Base-by-base conservation (phyloP, 2,113 vertebrate genomes). In the Austrofundulus limnaeus region DNA sequence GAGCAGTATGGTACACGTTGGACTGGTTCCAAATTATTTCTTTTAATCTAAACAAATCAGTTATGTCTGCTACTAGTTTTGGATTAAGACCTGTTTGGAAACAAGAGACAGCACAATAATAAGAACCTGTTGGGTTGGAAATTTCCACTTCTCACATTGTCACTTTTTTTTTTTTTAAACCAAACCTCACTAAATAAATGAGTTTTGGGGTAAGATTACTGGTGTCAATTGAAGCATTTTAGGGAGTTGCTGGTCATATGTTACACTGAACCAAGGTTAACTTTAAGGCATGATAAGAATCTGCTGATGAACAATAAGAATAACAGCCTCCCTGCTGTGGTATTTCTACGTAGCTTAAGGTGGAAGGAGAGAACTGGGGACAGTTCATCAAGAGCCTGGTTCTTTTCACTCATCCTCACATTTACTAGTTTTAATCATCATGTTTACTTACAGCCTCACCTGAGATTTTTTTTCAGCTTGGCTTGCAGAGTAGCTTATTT, bases 401-500 rank as follows among this genome's bases (percentile, higher is more conserved):
- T 77, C 75, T 78, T 66, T 74, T 90, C 88, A 85, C 83, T 85
- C 82, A 57, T 81, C 66, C 50, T 72, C 46, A 68, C 11, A 41
- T 61, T 52, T 53, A 39, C 54, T 23, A 68, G 42, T 42, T 63
- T 66, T 54, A 78, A 83, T 86, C 77, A 67, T 78, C 66, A 71
- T 54, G 63, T 61, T 67, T 64, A 77, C 71, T 62, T 61, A 77
- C 70, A 59, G 79, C 72, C 80, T 75, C 84, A 90, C 87, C 86
- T 85, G 85, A 89, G 86, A 89, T 90, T 90, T 85, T 89, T n/a
- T 88, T 85, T 87, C 81, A 68, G 13, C 53, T 71, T 68, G 45
- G 50, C 61, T 72, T 61, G 55, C 66, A 63, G 61, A 60, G 38
- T 51, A 72, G 69, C n/a, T n/a, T n/a, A n/a, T n/a, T n/a, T n/a